Evolutionary conservation across 37 sponge, comb jelly and placozoan genomes (phyloP).

Genomic region (Beroe forskalii): DNA sequence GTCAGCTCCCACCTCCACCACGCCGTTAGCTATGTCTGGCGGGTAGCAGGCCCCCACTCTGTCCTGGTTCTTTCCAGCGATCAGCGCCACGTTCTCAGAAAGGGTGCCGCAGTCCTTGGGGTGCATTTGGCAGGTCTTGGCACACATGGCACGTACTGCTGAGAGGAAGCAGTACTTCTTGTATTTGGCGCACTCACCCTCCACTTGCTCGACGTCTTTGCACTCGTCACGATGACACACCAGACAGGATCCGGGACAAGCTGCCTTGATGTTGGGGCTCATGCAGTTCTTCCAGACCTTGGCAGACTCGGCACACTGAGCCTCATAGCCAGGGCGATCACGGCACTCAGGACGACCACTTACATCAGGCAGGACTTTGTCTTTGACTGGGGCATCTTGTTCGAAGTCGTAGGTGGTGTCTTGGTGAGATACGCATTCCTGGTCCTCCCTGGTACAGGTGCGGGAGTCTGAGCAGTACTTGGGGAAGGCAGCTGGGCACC

Average conservation of each 20-base stretch:
- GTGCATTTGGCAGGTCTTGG: constrained; percentile 16
- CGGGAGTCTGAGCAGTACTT: background rate
- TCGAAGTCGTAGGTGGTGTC: background rate
- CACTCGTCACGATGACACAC: constrained; percentile 19
- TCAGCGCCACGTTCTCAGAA: background rate
- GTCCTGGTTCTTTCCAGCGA: background rate
- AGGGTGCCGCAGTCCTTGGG: constrained; percentile 39
- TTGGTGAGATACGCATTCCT: background rate
- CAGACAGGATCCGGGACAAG: background rate
- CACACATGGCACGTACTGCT: background rate
- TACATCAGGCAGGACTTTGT: background rate
- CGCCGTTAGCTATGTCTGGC: constrained; percentile 17
- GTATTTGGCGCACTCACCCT: constrained; percentile 9
- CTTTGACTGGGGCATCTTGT: background rate
- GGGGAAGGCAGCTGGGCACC: background rate
- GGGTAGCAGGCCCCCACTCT: background rate
- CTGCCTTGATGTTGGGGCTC: background rate
- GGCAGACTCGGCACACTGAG: background rate
- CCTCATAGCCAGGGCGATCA: background rate
- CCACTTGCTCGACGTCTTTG: background rate
- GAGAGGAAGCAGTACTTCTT: background rate
- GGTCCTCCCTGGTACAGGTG: background rate
- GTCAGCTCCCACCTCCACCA: background rate
- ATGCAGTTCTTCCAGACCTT: constrained; percentile 1
- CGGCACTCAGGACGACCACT: background rate